Percentiles rank a stretch among this genome's conserved stretches.
phyloP scores from a whole-genome alignment of 2,113 vertebrate species.

The Pardalotus punctatus region DNA sequence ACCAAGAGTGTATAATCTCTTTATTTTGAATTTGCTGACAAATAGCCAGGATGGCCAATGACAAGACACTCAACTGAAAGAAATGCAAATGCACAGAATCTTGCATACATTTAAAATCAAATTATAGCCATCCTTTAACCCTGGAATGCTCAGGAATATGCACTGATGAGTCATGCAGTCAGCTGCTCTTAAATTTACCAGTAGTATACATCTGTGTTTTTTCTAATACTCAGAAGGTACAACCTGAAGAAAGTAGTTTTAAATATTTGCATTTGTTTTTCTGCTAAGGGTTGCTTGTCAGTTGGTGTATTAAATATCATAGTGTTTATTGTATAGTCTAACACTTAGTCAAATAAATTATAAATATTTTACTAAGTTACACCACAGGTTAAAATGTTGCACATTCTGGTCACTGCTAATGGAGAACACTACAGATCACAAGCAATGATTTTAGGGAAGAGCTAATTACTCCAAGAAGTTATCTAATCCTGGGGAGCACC shows the following conservation, averaged over 20 bases:
- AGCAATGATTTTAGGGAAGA: neutral
- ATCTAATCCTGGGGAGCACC: neutral
- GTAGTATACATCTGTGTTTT: conserved; percentile 9
- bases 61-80: neutral
- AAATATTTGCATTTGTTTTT: conserved; percentile 3
- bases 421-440: neutral
- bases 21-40: conserved; percentile 34
- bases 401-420: neutral
- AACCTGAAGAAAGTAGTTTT: conserved; percentile 24
- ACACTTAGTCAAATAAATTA: neutral
- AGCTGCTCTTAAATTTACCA: conserved; percentile 15
- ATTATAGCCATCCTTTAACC: neutral
- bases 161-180: conserved; percentile 62
- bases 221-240: neutral
- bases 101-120: conserved; percentile 35
- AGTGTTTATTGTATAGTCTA: neutral
- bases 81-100: conserved; percentile 34
- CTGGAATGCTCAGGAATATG: neutral
- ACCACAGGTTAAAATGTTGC: neutral
- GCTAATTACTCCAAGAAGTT: neutral
- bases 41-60: neutral
- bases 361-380: neutral
- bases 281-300: neutral
- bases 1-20: neutral
- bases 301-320: neutral